Evolutionary conservation across 2,113 vertebrate species (phyloP), one percentile per base, ranked within the genome.

Genomic region (Periophthalmodon schlosseri): DNA sequence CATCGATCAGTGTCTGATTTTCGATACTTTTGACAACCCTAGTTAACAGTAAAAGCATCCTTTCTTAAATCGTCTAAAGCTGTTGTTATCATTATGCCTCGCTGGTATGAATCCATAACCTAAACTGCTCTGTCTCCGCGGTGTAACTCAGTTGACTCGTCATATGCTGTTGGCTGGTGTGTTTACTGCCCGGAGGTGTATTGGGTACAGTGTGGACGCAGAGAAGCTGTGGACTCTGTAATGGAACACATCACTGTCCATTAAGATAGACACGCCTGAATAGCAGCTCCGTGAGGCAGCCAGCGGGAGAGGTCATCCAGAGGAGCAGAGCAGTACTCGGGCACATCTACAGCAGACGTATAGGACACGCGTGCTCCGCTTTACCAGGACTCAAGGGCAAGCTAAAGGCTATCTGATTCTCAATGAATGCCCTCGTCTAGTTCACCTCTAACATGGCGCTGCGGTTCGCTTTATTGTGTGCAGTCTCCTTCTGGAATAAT

Each of bases 261-360:
- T 90, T 87, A 85, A 87, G 87, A 83, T 67, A 64, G 83, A 87
- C 85, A 78, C 47, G 73, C 80, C 82, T 91, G 85, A 91, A 75
- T 72, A 58, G 72, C 74, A 80, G 69, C 74, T 76, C 67, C 69
- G 69, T 78, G 80, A 83, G 80, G 78, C 77, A 50, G 77, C 77
- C 72, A 70, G 71, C 74, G 71, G 73, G 39, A 20, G 73, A 78
- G 85, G 84, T 91, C 87, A 80, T 73, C 84, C 82, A 79, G 80
- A 88, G 81, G 81, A 82, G 75, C 83, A 85, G 73, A 49, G 15
- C 49, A 49, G 74, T 64, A 76, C 72, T 82, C 84, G 61, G 47
- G 71, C 72, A 50, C 24, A 5, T 1, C 66, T 79, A 78, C 56
- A 73, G 71, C 24, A 33, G 23, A 33, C 58, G 10, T 23, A 57